phyloP scores from a whole-genome alignment of 2,797 vertebrate genomes.

The Rhincodon typus region DNA sequence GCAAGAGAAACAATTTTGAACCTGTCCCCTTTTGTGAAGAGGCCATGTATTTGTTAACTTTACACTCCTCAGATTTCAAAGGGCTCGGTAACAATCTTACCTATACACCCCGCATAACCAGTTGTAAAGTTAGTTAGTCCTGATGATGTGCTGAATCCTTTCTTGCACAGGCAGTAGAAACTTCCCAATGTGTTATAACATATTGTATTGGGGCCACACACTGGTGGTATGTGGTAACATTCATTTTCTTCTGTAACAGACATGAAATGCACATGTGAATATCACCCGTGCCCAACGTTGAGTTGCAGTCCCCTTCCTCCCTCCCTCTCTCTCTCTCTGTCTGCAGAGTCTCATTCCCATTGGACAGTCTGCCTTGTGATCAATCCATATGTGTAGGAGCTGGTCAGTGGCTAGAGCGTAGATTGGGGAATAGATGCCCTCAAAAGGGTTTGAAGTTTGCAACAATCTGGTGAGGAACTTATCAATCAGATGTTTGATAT shows the following conservation, averaged over 20 bases:
- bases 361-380: not conserved
- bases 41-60: not conserved
- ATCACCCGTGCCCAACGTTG: not conserved
- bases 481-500: not conserved
- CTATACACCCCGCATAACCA: not conserved
- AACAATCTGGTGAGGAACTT: not conserved
- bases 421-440: not conserved
- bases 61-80: not conserved
- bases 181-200: not conserved
- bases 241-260: constrained; percentile 38
- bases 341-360: not conserved
- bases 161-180: constrained; percentile 2
- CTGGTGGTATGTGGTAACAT: not conserved
- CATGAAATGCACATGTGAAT: not conserved
- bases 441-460: not conserved
- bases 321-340: no score
- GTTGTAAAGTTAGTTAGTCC: constrained; percentile 10
- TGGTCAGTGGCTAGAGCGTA: not conserved
- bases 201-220: not conserved
- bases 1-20: not conserved
- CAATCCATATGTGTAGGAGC: not conserved
- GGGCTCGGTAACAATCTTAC: not conserved
- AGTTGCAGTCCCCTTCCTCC: not conserved
- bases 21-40: not conserved
- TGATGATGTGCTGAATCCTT: not conserved